A percentile compares a stretch with the other conserved stretches of the same genome.
Conservation (phyloP, 2,888 invertebrate species). For the Eupithecia insigniata region DNA sequence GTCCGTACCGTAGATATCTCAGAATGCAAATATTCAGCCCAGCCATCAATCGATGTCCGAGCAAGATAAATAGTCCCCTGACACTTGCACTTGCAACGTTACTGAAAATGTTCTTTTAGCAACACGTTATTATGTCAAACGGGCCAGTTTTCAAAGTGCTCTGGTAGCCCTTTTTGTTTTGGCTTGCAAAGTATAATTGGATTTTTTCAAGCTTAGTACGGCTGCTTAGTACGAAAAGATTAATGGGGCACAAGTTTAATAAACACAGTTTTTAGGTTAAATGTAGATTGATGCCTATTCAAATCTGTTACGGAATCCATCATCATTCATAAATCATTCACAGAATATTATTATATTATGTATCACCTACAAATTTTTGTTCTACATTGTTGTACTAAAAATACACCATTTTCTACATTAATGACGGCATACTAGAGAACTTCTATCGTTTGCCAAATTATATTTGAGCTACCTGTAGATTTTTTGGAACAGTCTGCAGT, state of each 20-base stretch:
- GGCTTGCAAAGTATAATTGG: not conserved
- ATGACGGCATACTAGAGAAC: not conserved
- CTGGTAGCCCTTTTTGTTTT: constrained; percentile 3
- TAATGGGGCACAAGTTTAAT: not conserved
- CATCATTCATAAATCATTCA: no score
- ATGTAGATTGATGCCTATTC: no score
- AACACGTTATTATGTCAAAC: constrained; percentile 19
- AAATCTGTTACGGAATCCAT: no score
- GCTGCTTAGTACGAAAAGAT: not conserved
- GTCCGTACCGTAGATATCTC: constrained; percentile 40
- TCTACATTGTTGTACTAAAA: no score
- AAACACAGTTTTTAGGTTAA: no score
- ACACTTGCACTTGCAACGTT: constrained; percentile 57
- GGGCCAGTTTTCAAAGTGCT: constrained; percentile 17
- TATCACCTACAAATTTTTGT: no score
- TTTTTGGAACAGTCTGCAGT: no score
- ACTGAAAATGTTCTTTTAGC: constrained; percentile 23
- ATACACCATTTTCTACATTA: not conserved
- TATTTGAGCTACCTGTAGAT: no score
- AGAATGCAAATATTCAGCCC: constrained; percentile 65
- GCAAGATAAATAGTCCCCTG: constrained; percentile 69
- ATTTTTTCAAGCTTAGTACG: not conserved
- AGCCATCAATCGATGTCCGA: constrained; percentile 62
- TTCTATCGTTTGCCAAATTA: no score
- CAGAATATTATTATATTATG: no score